Base-by-base conservation (phyloP, 2,113 vertebrate genomes). In the Cricetomys ansorgei region DNA sequence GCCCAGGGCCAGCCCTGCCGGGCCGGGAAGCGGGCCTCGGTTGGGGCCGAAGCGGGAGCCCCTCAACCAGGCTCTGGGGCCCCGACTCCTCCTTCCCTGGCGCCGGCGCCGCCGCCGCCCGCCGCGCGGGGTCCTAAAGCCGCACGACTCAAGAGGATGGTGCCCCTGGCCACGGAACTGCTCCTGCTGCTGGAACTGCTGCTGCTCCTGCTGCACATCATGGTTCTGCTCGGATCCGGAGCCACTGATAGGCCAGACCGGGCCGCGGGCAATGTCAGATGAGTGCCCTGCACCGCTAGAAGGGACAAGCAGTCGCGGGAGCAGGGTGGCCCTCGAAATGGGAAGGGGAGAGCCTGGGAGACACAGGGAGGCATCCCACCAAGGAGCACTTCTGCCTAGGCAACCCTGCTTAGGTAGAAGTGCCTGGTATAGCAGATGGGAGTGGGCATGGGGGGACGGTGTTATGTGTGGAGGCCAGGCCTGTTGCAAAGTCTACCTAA, bases 201-300 rank as follows among this genome's bases (percentile, higher is more conserved):
- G 5, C 98, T 99, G 92, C 99, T 99, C 85, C 87, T 99, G 69
- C 96, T 99, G 97, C 99, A 99, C 99, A 99, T 99, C 98, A 99
- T 99, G 0, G 99, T 99, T 94, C 98, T 99, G 95, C 98, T 99
- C 97, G 98, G 99, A 97, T 99, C 97, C 2, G 99, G 99, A 70
- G 98, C 98, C 98, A 98, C 98, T 13, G 99, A 98, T 89, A 88
- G 98, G 84, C 83, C 97, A 96, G 98, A 98, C 94, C 97, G 97
- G 97, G 95, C 98, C 98, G 0, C 98, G 89, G 97, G 98, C 97
- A 99, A 99, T 96, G 98, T 89, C 57, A 99, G 98, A 99, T 98
- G 98, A 97, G 95, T 91, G n/a, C n/a, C n/a, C n/a, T n/a, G 76
- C 43, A 48, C 55, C 9, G 55, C 50, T 19, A n/a, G 48, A 21